phyloP scores from a whole-genome alignment of 2,888 invertebrate genomes.

The Melanostoma scalare region DNA sequence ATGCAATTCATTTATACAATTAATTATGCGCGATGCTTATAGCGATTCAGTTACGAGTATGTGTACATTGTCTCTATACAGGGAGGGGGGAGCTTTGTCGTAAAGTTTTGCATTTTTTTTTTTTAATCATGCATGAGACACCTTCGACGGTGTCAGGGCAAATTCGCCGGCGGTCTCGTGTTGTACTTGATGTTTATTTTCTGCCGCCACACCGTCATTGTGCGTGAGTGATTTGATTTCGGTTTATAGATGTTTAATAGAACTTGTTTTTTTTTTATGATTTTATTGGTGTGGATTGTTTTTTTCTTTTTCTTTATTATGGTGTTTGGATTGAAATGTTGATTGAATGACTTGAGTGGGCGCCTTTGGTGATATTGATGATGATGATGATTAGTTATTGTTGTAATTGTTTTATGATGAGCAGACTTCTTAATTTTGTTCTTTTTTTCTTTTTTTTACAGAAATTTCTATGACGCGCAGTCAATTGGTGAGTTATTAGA shows the following conservation, averaged over 20 bases:
- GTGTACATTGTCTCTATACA: background rate
- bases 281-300: slow-evolving; percentile 44
- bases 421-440: slow-evolving; percentile 13
- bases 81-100: background rate
- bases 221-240: slow-evolving; percentile 67
- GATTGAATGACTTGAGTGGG: slow-evolving; percentile 55
- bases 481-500: slow-evolving; percentile 54
- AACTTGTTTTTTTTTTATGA: slow-evolving; percentile 58
- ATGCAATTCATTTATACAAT: slow-evolving; percentile 69
- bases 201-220: slow-evolving; percentile 44
- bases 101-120: slow-evolving; percentile 15
- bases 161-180: slow-evolving; percentile 72
- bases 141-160: slow-evolving; percentile 72
- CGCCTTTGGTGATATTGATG: slow-evolving; percentile 51
- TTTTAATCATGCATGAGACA: slow-evolving; percentile 47
- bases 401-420: slow-evolving; percentile 63
- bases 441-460: slow-evolving; percentile 46
- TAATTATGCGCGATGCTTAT: slow-evolving; percentile 62
- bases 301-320: slow-evolving; percentile 18
- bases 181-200: slow-evolving; percentile 69
- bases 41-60: slow-evolving; percentile 30
- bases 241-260: slow-evolving; percentile 67
- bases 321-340: slow-evolving; percentile 21
- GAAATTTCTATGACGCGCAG: slow-evolving; percentile 67
- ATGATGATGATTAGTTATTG: slow-evolving; percentile 28